Evolutionary conservation across 2,797 vertebrate genomes (phyloP), one percentile per base, ranked within the genome.

Genomic region (Ptychadena robeensis): DNA sequence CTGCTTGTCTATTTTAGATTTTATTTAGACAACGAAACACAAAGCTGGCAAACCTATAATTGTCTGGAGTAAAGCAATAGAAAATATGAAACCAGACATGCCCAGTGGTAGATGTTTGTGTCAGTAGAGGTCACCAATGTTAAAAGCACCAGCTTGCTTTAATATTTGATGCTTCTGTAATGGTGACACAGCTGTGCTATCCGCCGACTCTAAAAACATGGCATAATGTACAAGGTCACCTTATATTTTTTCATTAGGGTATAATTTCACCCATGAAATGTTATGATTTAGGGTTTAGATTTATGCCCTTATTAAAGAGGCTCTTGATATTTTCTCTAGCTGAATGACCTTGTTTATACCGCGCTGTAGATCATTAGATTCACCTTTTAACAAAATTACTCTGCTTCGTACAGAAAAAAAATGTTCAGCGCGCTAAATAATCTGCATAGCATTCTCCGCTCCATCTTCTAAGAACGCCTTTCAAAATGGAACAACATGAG

Each of bases 151-250:
- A 27, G 32, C 44, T 68, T 28, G 25, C 27, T 76, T 57, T 65
- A 25, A 63, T 66, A 53, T 40, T 27, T 32, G n/a, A 64, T 70
- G 31, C 44, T 69, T 40, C 9, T 71, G 18, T 74, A 35, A 44
- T 63, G 80, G 71, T 66, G 65, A 64, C 44, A 27, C 77, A 80
- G 71, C 76, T 80, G 82, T 65, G 77, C 31, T 37, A 75, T 73
- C 71, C 9, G 63, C 27, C 12, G 44, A 15, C 25, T 74, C 48
- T 31, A 35, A 28, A 53, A 48, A 48, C 7, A 61, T 15, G 64
- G 34, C 28, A 48, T 78, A 81, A 81, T 38, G 31, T 37, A 38
- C 66, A 85, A 85, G 83, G 83, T 80, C 83, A 85, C 72, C 53
- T 71, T 76, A 76, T 40, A 69, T 81, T 57, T 38, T 76, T 85